These are phyloP conservation scores for Trachelus tabidus DNA, from an alignment of 2,888 invertebrate genomes.

Conservation along the genomic window DNA sequence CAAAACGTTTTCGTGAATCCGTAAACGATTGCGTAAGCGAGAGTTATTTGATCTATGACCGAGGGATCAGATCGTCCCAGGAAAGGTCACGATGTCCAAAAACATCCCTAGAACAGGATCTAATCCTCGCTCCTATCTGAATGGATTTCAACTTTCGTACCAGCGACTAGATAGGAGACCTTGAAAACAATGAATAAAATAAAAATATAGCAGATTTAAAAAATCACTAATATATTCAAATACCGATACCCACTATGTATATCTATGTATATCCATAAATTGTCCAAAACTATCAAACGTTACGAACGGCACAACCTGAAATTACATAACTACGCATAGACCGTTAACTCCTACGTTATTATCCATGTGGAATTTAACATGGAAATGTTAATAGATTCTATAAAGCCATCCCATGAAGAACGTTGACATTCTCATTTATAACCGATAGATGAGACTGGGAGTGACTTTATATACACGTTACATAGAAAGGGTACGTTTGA, in stretches of 20 bases:
- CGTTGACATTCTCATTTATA: not conserved
- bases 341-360: not conserved
- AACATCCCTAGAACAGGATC: not conserved
- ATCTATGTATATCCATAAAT: not conserved
- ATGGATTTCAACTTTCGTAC: not conserved
- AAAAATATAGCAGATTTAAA: not conserved
- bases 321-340: not conserved
- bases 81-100: not conserved
- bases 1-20: not conserved
- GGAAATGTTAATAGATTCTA: not conserved
- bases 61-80: not conserved
- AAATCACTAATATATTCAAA: not conserved
- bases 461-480: not conserved
- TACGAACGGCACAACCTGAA: not conserved
- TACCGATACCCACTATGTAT: not conserved
- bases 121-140: not conserved
- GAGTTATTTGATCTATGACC: not conserved
- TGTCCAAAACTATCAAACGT: not conserved
- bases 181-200: not conserved
- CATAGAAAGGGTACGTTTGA: not conserved
- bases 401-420: not conserved
- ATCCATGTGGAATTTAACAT: not conserved
- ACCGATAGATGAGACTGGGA: not conserved
- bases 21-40: not conserved
- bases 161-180: not conserved